Evolutionary conservation across 2,888 invertebrate species (phyloP), one percentile per base, ranked within the genome.

Genomic region (Lypha dubia): DNA sequence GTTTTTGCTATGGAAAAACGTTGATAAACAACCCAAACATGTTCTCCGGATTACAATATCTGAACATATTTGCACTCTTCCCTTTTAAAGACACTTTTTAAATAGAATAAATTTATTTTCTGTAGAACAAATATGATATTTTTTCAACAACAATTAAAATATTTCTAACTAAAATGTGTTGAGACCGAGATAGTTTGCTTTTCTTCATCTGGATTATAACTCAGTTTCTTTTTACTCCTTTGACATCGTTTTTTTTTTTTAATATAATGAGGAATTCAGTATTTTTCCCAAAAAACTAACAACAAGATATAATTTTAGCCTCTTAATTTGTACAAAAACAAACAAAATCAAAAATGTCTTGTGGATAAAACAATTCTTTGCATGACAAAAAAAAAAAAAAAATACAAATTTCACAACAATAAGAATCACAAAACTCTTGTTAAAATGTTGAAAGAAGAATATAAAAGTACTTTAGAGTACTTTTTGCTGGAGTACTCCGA

Each of bases 321-420:
- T 75, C 65, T 75, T 75, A 75, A 65, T 75, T 75, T 75, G 15
- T 53, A 11, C n/a, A 53, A 28, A 74, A 74, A 32, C 28, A 53
- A 38, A 53, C 13, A 44, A 6, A 28, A 63, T 38, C 28, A 44
- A 20, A 44, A 51, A 11, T n/a, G 4, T n/a, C n/a, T 67, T 76
- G 32, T 58, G 5, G n/a, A 17, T 4, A 58, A 56, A 67, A 35
- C 20, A 46, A 56, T 22, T 46, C 35, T n/a, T 17, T 2, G 17
- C 38, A 1, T 3, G 4, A 73, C 20, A 68, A 38, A 44, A 15
- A 75, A n/a, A n/a, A n/a, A n/a, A n/a, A n/a, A n/a, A n/a, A n/a
- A n/a, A n/a, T n/a, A n/a, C n/a, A n/a, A 75, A 56, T 32, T 46
- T n/a, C 15, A 46, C 9, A 65, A 65, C 41, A 76, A 76, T 4